Conservation (phyloP, 1,140 invertebrate genomes). For the Calliopsis andreniformis region DNA sequence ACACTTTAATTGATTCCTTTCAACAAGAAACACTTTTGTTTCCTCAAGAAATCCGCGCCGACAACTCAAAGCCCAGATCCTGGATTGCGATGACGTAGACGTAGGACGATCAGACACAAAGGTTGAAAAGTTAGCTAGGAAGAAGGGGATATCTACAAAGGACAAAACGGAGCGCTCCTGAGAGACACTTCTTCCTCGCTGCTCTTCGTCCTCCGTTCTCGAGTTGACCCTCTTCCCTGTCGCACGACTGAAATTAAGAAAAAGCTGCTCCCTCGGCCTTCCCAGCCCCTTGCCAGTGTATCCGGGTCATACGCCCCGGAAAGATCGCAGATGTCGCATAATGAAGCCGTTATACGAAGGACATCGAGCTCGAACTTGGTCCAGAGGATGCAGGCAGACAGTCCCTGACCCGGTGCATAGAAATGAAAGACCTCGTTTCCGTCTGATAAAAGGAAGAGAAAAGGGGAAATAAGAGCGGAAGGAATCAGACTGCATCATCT, state of each 20-base stretch:
- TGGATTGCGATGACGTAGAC: neutral
- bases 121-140: neutral
- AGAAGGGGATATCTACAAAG: neutral
- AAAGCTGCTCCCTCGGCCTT: slow-evolving; percentile 25
- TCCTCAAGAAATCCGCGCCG: neutral
- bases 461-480: slow-evolving; percentile 38
- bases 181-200: neutral
- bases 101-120: neutral
- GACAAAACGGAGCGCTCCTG: neutral
- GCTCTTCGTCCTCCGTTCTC: neutral
- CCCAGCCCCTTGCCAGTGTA: slow-evolving; percentile 10
- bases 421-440: slow-evolving; percentile 38
- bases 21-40: neutral
- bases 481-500: slow-evolving; percentile 1
- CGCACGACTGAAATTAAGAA: slow-evolving; percentile 47
- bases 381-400: neutral
- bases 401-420: slow-evolving; percentile 19
- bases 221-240: neutral
- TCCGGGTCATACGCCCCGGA: slow-evolving; percentile 45
- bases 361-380: slow-evolving; percentile 36
- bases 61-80: neutral
- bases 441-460: slow-evolving; percentile 21
- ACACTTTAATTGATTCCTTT: neutral
- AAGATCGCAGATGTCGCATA: slow-evolving; percentile 66
- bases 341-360: slow-evolving; percentile 64